These are phyloP conservation scores for Arrhopalites spinosus DNA, from an alignment of 2,888 invertebrate species.

Conservation along the genomic window DNA sequence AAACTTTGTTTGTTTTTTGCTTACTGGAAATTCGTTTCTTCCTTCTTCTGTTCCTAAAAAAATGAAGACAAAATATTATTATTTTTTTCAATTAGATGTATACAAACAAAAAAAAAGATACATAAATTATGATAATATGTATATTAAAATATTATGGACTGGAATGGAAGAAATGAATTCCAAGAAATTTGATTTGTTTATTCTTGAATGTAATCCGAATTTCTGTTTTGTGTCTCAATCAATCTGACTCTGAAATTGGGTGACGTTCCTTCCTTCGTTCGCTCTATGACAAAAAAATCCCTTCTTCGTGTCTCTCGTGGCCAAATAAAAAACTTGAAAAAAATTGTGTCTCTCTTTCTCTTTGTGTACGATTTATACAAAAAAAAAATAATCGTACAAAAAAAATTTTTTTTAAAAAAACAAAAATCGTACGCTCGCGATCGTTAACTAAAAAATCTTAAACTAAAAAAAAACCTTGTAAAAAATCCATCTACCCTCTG, in stretches of 20 bases:
- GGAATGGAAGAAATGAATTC: background rate
- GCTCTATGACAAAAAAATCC: conserved; percentile 18
- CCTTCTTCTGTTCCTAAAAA: background rate
- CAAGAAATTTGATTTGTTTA: too few relatives aligned
- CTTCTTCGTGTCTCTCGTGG: conserved; percentile 8
- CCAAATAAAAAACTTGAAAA: conserved; percentile 13
- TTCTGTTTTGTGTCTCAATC: conserved; percentile 18
- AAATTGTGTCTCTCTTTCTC: background rate
- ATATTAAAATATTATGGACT: too few relatives aligned
- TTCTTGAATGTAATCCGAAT: conserved; percentile 9
- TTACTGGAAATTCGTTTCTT: conserved; percentile 1
- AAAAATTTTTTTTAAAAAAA: background rate
- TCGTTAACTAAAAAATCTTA: background rate
- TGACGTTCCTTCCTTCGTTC: conserved; percentile 38
- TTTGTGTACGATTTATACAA: background rate
- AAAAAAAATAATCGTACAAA: conserved; percentile 1
- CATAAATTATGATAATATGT: too few relatives aligned
- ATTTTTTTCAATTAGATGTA: background rate
- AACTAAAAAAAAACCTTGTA: conserved; percentile 8
- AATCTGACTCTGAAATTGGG: conserved; percentile 29
- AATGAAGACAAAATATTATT: background rate
- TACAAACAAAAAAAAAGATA: too few relatives aligned
- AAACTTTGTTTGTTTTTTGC: background rate
- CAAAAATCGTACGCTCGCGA: too few relatives aligned
- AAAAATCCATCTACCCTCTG: conserved; percentile 13